Base-by-base conservation (phyloP, 1,140 invertebrate species). In the Hyles euphorbiae region DNA sequence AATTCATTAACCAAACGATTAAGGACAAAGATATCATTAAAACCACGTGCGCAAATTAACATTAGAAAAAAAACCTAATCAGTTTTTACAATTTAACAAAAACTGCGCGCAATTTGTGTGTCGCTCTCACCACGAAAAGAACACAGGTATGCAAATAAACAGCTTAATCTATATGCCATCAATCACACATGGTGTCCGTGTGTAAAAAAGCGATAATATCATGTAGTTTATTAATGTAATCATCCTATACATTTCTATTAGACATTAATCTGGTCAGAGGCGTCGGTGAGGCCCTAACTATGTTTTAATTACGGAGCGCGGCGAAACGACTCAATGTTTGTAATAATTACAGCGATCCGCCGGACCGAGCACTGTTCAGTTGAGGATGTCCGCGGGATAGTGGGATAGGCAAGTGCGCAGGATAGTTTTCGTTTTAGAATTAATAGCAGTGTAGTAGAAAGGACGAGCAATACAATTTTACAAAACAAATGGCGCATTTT, bases 241-340 rank as follows among this genome's bases (percentile, higher is more conserved):
- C 79, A 81, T 72, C 70, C 74, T 80, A 67, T 77, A 83, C 74
- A 80, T 82, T 81, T 85, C 82, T 85, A 83, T 85, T 84, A 82
- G 66, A 67, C 76, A 84, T 84, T 81, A 83, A 80, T 85, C 76
- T 78, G 75, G 53, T 45, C 53, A 65, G 68, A 73, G 77, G 76
- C 76, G 77, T 75, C 63, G 50, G 67, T 53, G 67, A 61, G 70
- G 63, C 63, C 72, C 74, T 86, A 86, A 86, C 79, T 83, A 86
- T 82, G 74, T 86, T 86, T 86, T 86, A 86, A 86, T 86, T 86
- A 78, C 67, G 65, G 70, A 61, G 74, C 63, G 68, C 72, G 65
- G 76, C 73, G 67, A 76, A 78, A 81, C 79, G 74, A 70, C 74
- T 77, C 65, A 72, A 72, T 71, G 76, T 73, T 77, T 64, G 56